These are phyloP conservation scores for Lethenteron reissneri DNA, from an alignment of 2,113 vertebrate species.

Conservation along the genomic window DNA sequence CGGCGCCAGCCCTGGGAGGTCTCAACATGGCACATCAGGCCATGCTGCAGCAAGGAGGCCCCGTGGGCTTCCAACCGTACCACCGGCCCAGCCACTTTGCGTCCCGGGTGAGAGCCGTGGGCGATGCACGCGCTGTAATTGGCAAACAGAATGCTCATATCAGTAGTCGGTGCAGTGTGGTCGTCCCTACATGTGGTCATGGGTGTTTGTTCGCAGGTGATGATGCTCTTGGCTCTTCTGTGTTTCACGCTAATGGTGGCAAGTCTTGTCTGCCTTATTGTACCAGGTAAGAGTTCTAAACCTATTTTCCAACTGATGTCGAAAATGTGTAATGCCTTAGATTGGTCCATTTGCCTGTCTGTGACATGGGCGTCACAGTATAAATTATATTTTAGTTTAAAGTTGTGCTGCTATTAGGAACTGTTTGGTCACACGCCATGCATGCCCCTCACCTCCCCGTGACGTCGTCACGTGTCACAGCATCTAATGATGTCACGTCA, in stretches of 20 bases:
- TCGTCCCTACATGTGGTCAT: not conserved
- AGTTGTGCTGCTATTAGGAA: too few relatives aligned
- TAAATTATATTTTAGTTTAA: too few relatives aligned
- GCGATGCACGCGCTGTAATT: not conserved
- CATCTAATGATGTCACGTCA: too few relatives aligned
- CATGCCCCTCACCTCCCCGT: too few relatives aligned
- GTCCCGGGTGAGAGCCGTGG: slow-evolving; percentile 43
- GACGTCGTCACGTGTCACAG: too few relatives aligned
- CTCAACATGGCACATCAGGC: slow-evolving; percentile 92
- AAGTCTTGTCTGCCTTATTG: slow-evolving; percentile 84
- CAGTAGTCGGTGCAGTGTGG: not conserved
- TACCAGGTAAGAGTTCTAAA: slow-evolving; percentile 47
- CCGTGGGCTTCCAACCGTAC: slow-evolving; percentile 93
- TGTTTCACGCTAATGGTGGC: slow-evolving; percentile 78
- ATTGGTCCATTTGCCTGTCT: too few relatives aligned
- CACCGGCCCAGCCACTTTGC: slow-evolving; percentile 69
- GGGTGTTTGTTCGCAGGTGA: slow-evolving; percentile 37
- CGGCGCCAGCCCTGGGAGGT: slow-evolving; percentile 53
- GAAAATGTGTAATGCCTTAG: too few relatives aligned
- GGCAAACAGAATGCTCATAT: not conserved
- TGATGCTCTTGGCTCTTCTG: slow-evolving; percentile 83
- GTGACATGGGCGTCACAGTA: too few relatives aligned
- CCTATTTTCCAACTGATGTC: too few relatives aligned
- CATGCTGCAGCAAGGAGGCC: slow-evolving; percentile 88
- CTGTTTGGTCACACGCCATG: too few relatives aligned